phyloP scores from a whole-genome alignment of 1,140 invertebrate genomes.

The Sarcophaga bullata region DNA sequence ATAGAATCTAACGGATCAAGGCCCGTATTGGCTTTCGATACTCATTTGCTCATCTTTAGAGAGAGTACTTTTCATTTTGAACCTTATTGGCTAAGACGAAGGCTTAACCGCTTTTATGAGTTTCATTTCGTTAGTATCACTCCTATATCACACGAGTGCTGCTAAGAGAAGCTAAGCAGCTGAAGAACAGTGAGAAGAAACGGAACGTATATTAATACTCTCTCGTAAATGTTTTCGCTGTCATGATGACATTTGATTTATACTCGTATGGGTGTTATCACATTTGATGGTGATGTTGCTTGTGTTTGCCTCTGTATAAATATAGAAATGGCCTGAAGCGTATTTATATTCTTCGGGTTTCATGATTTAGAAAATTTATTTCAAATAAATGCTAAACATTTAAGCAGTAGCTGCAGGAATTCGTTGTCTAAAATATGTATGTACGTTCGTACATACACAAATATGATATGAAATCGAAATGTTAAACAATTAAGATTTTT shows the following conservation, averaged over 20 bases:
- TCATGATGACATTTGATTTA: constrained; percentile 33
- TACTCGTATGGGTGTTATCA: constrained; percentile 27
- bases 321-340: not conserved
- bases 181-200: no score
- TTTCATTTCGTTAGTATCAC: not conserved
- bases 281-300: not conserved
- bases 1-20: constrained; percentile 54
- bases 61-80: not conserved
- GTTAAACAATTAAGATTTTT: no score
- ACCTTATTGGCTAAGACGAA: constrained; percentile 19
- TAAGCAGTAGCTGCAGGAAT: not conserved
- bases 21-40: not conserved
- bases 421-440: no score
- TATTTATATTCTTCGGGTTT: not conserved
- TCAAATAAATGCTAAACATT: constrained; percentile 2
- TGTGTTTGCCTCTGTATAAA: not conserved
- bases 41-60: not conserved
- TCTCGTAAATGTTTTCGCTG: not conserved
- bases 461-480: no score
- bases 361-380: constrained; percentile 4
- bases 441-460: no score
- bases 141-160: not conserved
- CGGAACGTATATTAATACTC: not conserved
- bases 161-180: no score
- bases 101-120: constrained; percentile 4